Evolutionary conservation across 2,113 vertebrate genomes (phyloP).

Genomic region (Laticauda laticaudata): DNA sequence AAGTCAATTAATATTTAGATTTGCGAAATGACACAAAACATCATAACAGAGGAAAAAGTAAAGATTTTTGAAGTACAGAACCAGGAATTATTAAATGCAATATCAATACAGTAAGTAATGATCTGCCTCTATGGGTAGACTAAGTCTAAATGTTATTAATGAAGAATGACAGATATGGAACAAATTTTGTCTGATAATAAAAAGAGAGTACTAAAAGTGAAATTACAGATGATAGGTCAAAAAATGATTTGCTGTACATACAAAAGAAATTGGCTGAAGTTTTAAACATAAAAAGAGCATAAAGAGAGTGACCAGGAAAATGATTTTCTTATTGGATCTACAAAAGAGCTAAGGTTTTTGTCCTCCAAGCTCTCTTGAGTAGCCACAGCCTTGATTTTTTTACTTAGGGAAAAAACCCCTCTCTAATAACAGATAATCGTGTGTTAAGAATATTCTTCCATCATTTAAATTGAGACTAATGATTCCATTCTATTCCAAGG

Average conservation of each 20-base stretch:
- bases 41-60: neutral
- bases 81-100: neutral
- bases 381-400: neutral
- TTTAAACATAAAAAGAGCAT: neutral
- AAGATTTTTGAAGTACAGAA: neutral
- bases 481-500: constrained; percentile 28
- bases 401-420: neutral
- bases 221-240: neutral
- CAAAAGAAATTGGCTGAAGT: neutral
- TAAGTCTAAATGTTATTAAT: neutral
- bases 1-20: neutral
- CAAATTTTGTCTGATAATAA: neutral
- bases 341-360: neutral
- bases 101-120: neutral
- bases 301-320: neutral
- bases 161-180: neutral
- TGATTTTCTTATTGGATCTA: neutral
- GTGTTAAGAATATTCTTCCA: neutral
- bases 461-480: constrained; percentile 1
- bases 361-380: neutral
- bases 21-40: neutral
- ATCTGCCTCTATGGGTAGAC: neutral
- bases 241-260: neutral
- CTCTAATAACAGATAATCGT: neutral
- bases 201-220: neutral